Evolutionary conservation across 2,797 vertebrate species (phyloP).

Genomic region (Protosalanx chinensis): DNA sequence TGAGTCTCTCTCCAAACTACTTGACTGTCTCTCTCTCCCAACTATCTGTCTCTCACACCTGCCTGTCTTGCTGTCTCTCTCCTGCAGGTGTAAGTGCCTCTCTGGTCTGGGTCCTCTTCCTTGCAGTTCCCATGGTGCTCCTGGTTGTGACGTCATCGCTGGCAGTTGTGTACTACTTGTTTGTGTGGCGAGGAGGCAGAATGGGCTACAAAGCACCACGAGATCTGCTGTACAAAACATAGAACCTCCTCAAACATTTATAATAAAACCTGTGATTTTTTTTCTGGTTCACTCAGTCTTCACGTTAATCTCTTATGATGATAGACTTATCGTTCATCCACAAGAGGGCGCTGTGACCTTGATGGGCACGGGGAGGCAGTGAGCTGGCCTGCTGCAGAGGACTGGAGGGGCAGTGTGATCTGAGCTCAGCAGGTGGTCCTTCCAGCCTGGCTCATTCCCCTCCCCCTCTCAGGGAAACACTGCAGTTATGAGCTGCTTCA

Average conservation of each 20-base stretch:
- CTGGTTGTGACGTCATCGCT: slow-evolving; percentile 43
- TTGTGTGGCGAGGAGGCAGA: slow-evolving; percentile 70
- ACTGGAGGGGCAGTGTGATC: neutral
- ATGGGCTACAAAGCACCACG: slow-evolving; percentile 61
- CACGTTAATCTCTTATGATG: neutral
- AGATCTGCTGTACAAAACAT: slow-evolving; percentile 37
- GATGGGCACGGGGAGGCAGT: neutral
- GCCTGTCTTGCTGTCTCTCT: neutral
- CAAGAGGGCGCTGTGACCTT: slow-evolving; percentile 24
- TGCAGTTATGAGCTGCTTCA: too few relatives aligned
- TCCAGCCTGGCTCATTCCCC: too few relatives aligned
- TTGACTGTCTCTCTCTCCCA: too few relatives aligned
- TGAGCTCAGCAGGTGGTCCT: neutral
- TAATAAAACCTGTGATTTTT: neutral
- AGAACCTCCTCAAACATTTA: slow-evolving; percentile 1
- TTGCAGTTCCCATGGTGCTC: slow-evolving; percentile 46
- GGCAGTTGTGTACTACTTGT: slow-evolving; percentile 66
- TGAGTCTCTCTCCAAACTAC: slow-evolving; percentile 3
- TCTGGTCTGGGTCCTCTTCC: slow-evolving; percentile 50
- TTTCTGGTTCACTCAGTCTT: neutral
- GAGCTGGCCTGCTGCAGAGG: neutral
- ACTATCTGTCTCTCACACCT: too few relatives aligned
- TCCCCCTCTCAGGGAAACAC: too few relatives aligned
- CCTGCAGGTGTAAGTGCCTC: slow-evolving; percentile 8
- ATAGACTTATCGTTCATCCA: slow-evolving; percentile 15